Conservation (phyloP, 2,797 vertebrate genomes). For the Hemitrygon akajei region DNA sequence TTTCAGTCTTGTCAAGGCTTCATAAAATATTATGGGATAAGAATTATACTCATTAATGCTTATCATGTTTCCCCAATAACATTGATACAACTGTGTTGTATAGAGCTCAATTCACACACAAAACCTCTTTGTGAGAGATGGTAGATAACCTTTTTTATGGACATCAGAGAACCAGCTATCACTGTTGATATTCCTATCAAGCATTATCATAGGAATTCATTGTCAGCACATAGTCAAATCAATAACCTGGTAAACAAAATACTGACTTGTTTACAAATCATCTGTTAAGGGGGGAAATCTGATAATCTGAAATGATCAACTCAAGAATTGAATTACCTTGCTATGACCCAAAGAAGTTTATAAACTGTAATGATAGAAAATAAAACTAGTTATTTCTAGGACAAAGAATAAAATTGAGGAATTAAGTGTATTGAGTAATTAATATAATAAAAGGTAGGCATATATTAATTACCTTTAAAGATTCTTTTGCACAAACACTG, state of each 20-base stretch:
- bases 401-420: constrained; percentile 15
- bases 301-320: background rate
- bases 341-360: background rate
- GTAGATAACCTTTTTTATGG: no score
- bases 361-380: constrained; percentile 37
- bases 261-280: constrained; percentile 45
- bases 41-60: background rate
- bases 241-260: no score
- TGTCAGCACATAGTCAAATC: no score
- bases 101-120: constrained; percentile 59
- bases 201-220: no score
- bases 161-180: constrained; percentile 39
- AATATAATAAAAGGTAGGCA: background rate
- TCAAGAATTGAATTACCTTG: background rate
- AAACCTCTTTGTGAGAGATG: no score
- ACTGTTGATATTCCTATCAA: no score
- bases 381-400: background rate
- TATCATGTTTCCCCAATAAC: background rate
- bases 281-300: background rate
- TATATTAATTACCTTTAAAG: background rate
- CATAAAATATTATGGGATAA: background rate
- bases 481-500: background rate
- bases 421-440: background rate
- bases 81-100: constrained; percentile 43
- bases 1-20: background rate